Evolutionary conservation across 2,113 vertebrate genomes (phyloP).

Genomic region (Cacatua alba): DNA sequence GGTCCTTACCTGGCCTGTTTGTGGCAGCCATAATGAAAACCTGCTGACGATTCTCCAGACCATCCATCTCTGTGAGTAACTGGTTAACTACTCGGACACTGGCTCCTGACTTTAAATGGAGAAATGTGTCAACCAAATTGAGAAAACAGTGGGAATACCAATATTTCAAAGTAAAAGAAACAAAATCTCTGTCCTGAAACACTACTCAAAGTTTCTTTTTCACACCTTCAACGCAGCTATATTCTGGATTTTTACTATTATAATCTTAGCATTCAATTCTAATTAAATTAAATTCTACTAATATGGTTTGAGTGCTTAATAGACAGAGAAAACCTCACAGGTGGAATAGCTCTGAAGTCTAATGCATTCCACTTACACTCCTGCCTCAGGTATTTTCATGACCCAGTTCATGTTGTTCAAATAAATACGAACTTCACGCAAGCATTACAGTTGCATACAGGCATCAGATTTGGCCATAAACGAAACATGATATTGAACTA

Average conservation of each 20-base stretch:
- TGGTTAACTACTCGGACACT: slow-evolving; percentile 95
- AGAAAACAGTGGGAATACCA: not conserved
- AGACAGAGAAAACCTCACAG: not conserved
- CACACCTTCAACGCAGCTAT: not conserved
- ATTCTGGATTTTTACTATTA: not conserved
- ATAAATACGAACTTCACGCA: not conserved
- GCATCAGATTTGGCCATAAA: not conserved
- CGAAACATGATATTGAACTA: not conserved
- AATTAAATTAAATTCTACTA: not conserved
- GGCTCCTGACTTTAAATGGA: slow-evolving; percentile 82
- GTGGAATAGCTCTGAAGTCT: not conserved
- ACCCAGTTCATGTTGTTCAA: not conserved
- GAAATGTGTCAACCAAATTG: not conserved
- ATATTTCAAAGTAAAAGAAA: not conserved
- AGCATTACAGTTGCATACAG: not conserved
- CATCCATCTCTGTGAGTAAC: slow-evolving; percentile 97
- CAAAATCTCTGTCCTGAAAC: not conserved
- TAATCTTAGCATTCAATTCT: not conserved
- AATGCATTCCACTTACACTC: not conserved
- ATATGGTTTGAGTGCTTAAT: not conserved
- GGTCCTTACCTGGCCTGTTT: slow-evolving; percentile 89
- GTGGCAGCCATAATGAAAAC: slow-evolving; percentile 98
- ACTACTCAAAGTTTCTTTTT: not conserved
- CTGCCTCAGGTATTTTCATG: not conserved
- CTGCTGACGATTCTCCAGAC: slow-evolving; percentile 87